A percentile compares a stretch with the other conserved stretches of the same genome.
phyloP scores from a whole-genome alignment of 2,888 invertebrate genomes.

The Aphidius colemani region DNA sequence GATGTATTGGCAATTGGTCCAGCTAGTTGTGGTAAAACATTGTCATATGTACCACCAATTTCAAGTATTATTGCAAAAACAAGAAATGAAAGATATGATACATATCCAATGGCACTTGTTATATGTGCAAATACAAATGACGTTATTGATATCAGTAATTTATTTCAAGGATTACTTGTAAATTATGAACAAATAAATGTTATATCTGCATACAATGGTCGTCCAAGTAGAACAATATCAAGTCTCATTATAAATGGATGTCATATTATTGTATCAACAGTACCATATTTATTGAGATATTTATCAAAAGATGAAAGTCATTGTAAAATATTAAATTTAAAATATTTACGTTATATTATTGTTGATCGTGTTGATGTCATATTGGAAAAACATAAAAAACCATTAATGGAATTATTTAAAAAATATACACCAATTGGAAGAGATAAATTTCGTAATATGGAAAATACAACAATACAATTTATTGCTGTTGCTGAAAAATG shows the following conservation, averaged over 20 bases:
- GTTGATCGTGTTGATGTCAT: slow-evolving; percentile 74
- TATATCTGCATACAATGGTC: slow-evolving; percentile 48
- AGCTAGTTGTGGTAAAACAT: slow-evolving; percentile 70
- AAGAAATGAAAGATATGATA: slow-evolving; percentile 46
- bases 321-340: slow-evolving; percentile 64
- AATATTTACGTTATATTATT: slow-evolving; percentile 69
- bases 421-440: slow-evolving; percentile 31
- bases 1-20: slow-evolving; percentile 70
- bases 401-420: slow-evolving; percentile 40
- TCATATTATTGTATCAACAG: slow-evolving; percentile 74
- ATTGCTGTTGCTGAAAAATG: slow-evolving; percentile 69
- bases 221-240: slow-evolving; percentile 44
- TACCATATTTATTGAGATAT: slow-evolving; percentile 64
- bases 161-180: slow-evolving; percentile 40
- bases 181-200: slow-evolving; percentile 37
- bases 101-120: slow-evolving; percentile 70
- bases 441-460: slow-evolving; percentile 29
- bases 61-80: slow-evolving; percentile 63
- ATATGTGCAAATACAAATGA: slow-evolving; percentile 64
- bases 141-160: slow-evolving; percentile 39
- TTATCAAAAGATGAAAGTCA: slow-evolving; percentile 52
- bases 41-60: slow-evolving; percentile 72
- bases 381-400: slow-evolving; percentile 62
- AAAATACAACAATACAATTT: slow-evolving; percentile 62
- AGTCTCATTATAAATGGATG: slow-evolving; percentile 65